Base-by-base conservation (phyloP, 1,140 invertebrate genomes). In the Drosophila parvula region DNA sequence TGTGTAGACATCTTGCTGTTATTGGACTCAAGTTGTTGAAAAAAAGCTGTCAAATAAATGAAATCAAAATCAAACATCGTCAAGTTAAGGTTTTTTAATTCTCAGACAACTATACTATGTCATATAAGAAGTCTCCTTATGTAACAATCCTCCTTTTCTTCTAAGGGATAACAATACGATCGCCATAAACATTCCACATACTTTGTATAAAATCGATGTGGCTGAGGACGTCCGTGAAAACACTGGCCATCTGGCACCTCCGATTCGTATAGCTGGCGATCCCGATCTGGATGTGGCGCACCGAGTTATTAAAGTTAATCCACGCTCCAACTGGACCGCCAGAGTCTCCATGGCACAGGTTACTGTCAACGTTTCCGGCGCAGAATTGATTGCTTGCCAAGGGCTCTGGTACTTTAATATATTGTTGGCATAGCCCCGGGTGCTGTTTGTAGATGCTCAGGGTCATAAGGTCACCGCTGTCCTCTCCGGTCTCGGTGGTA, bases 221-320 rank as follows among this genome's bases (percentile, higher is more conserved):
- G 47, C 47, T 50, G 6, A 32, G 14, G 3, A 50, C 5, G 28
- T 50, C 28, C 11, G 47, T 50, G 16, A 32, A n/a, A 14, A 50
- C 47, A 8, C 27, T 50, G 27, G 47, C 47, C 28, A n/a, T 18
- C 14, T 14, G 12, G 14, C 47, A 50, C 47, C 6, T 3, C 3
- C 12, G 32, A 28, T 50, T 50, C 27, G 47, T 50, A 12, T 7
- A 50, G 38, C 53, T 56, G 36, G 40, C 53, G 53, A 56, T 56
- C 8, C 53, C 53, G 11, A 56, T 9, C 53, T 56, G 53, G 27
- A 43, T n/a, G 32, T n/a, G 14, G 4, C 53, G 53, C 22, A 11
- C 9, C 12, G 14, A n/a, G 18, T 30, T 30, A 3, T 30, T 6
- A 3, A 30, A 3, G 3, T 4, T 30, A 3, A 43, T 12, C 38